A percentile compares a stretch with the other conserved stretches of the same genome.
These are phyloP conservation scores for Leuctra nigra DNA, from an alignment of 2,888 invertebrate genomes.

Conservation along the genomic window DNA sequence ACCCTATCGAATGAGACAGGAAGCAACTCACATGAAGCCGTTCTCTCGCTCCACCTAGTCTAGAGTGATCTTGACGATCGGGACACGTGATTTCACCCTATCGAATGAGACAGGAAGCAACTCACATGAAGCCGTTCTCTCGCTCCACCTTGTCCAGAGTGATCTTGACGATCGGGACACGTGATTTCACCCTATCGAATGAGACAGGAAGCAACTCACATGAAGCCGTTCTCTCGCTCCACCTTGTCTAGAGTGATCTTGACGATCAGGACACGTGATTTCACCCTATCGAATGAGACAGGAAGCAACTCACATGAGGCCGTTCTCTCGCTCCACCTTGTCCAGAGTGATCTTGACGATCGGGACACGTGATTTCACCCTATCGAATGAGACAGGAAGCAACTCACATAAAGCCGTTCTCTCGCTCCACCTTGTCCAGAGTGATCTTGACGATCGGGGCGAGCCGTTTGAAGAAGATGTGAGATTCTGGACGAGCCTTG, in stretches of 20 bases:
- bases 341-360: constrained; percentile 51
- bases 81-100: too few species aligned
- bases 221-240: constrained; percentile 56
- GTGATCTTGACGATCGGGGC: constrained; percentile 49
- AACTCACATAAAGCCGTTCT: constrained; percentile 57
- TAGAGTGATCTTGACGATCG: too few species aligned
- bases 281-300: too few species aligned
- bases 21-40: too few species aligned
- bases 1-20: too few species aligned
- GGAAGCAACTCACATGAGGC: constrained; percentile 48
- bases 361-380: too few species aligned
- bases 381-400: background rate
- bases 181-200: too few species aligned
- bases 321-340: constrained; percentile 58
- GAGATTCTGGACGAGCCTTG: constrained; percentile 50
- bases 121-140: constrained; percentile 58
- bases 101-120: constrained; percentile 21
- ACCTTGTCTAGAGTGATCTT: constrained; percentile 54
- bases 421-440: constrained; percentile 55
- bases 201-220: constrained; percentile 41
- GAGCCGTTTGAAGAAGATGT: constrained; percentile 52
- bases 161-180: constrained; percentile 48
- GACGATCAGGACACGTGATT: constrained; percentile 50
- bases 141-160: constrained; percentile 56
- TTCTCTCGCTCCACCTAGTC: too few species aligned